These are phyloP conservation scores for Trachymyrmex septentrionalis DNA, from an alignment of 1,140 invertebrate species.

Conservation along the genomic window DNA sequence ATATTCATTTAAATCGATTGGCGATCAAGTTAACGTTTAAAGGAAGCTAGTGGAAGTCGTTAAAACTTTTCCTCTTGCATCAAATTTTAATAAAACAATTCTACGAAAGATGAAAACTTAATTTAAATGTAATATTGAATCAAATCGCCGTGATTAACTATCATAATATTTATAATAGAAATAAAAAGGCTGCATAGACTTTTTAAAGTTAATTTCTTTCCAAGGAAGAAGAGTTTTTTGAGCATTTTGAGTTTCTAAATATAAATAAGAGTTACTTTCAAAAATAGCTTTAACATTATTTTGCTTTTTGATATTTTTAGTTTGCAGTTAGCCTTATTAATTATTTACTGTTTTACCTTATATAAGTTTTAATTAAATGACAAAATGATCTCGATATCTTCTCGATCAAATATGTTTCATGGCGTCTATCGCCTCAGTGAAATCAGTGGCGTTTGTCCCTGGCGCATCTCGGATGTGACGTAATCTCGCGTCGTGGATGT, in stretches of 20 bases:
- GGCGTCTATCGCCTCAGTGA: conserved; percentile 4
- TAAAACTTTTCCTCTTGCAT: background rate
- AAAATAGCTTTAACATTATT: background rate
- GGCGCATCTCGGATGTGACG: conserved; percentile 55
- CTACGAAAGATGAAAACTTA: background rate
- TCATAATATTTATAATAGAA: background rate
- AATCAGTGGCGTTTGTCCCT: conserved; percentile 27
- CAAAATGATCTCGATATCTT: background rate
- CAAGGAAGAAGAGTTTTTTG: background rate
- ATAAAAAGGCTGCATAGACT: background rate
- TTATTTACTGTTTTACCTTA: background rate
- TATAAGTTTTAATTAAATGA: background rate
- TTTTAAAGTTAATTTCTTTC: background rate
- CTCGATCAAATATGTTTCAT: background rate
- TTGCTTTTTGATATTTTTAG: background rate
- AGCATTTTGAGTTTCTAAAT: background rate
- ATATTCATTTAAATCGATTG: background rate
- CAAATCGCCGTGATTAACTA: background rate
- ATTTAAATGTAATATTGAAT: background rate
- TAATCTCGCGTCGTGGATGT: conserved; percentile 42
- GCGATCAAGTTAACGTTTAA: background rate
- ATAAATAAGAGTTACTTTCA: background rate
- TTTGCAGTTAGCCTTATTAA: background rate
- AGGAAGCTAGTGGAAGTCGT: background rate
- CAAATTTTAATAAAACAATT: conserved; percentile 2